These are phyloP conservation scores for Cynopterus brachyotis DNA, from an alignment of 2,113 vertebrate species.

Conservation along the genomic window DNA sequence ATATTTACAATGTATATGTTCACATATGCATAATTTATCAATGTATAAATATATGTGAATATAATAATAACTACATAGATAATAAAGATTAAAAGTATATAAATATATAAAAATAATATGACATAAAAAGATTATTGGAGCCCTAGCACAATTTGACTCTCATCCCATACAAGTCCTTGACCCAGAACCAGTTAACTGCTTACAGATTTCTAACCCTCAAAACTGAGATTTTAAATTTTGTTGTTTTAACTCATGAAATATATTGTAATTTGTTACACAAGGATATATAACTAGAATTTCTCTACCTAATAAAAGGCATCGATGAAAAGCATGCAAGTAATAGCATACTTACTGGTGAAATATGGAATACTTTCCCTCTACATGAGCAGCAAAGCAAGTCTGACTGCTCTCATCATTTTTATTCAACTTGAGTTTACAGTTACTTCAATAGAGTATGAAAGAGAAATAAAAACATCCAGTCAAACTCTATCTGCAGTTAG, in stretches of 20 bases:
- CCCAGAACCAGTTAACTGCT: not conserved
- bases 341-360: not conserved
- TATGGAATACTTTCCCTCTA: not conserved
- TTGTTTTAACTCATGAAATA: not conserved
- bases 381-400: not conserved
- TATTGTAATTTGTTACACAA: not conserved
- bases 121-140: not conserved
- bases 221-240: not conserved
- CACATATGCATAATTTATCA: not conserved
- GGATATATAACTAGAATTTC: not conserved
- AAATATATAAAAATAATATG: not conserved
- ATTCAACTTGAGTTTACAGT: not conserved
- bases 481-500: not conserved
- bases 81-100: not conserved
- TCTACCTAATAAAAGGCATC: not conserved
- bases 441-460: not conserved
- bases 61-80: not conserved
- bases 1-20: not conserved
- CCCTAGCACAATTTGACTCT: not conserved
- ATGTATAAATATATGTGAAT: not conserved
- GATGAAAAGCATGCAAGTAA: not conserved
- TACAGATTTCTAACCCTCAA: not conserved
- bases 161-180: not conserved
- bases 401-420: not conserved
- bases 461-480: not conserved